These are phyloP conservation scores for Helobdella robusta DNA, from an alignment of 2,888 invertebrate genomes.

Conservation along the genomic window DNA sequence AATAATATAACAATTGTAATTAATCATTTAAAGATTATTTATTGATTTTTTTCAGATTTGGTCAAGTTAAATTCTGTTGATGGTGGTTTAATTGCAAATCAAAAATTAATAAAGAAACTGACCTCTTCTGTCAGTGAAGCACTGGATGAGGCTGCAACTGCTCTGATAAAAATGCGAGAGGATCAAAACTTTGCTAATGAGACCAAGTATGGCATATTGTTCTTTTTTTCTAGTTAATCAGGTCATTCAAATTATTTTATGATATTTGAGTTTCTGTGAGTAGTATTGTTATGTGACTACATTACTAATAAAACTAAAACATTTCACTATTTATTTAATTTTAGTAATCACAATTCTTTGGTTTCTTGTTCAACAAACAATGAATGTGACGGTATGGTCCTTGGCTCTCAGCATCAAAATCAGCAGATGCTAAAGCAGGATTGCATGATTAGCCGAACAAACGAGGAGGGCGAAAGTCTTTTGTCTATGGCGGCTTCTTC, in stretches of 20 bases:
- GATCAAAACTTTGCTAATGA: conserved; percentile 65
- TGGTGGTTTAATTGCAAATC: neutral
- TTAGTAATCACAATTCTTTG: no score
- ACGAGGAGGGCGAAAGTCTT: conserved; percentile 89
- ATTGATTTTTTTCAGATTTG: neutral
- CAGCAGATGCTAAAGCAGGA: conserved; percentile 4
- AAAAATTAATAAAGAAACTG: conserved; percentile 52
- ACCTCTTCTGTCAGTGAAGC: conserved; percentile 85
- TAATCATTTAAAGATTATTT: neutral
- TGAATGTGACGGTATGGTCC: no score
- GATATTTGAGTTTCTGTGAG: no score
- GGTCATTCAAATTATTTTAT: no score
- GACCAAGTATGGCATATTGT: no score
- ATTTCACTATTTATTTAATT: no score
- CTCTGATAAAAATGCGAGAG: conserved; percentile 71
- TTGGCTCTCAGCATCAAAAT: no score
- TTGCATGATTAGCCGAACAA: neutral
- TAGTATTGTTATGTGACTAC: no score
- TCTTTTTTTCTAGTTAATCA: no score
- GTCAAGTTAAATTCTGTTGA: conserved; percentile 2
- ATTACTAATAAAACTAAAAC: no score
- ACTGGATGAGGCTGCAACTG: conserved; percentile 90
- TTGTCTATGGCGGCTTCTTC: conserved; percentile 91
- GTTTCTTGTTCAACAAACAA: no score
- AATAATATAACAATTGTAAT: neutral